Evolutionary conservation across 2,113 vertebrate genomes (phyloP), one percentile per base, ranked within the genome.

Genomic region (Astatoreochromis straeleni): DNA sequence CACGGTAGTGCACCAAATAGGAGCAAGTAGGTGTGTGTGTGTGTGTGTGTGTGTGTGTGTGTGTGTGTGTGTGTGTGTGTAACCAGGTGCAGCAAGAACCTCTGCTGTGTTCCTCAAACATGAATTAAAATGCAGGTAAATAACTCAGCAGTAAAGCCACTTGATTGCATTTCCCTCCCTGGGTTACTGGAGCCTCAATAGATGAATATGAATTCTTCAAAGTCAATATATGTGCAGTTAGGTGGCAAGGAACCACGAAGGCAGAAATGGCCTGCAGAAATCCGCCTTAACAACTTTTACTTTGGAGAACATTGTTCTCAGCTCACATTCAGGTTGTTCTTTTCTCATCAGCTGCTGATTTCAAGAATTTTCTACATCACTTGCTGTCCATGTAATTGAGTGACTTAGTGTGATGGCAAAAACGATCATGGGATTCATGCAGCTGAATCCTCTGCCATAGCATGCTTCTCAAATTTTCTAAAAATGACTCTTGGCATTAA

Each of bases 201-300:
- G 90, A 93, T 91, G 93, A 94, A 95, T 95, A 94, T 96, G 93
- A 95, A 95, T 95, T 94, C 90, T 93, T 95, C 88, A 90, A 70
- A 92, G 92, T 91, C 93, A 95, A 95, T 96, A 96, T 95, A 95
- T 95, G 93, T 95, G 91, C 94, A 94, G 93, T 91, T 93, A 94
- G 93, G 87, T 95, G 90, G 87, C 79, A 85, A 92, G 88, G 86
- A 87, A 90, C 85, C 21, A 47, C 40, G 38, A 81, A 73, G 82
- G 92, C 86, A 60, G 91, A 83, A 93, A 93, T 84, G 73, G 83
- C 92, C 79, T 88, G 68, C 47, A 93, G 78, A 93, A 87, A 91
- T 85, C 68, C 0, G 8, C 40, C 68, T 47, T 24, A 49, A 51
- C 80, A n/a, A 63, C 26, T 38, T 83, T 79, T 80, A 82, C 53